These are phyloP conservation scores for Nasonia vitripennis DNA, from an alignment of 1,140 invertebrate species.

Conservation along the genomic window DNA sequence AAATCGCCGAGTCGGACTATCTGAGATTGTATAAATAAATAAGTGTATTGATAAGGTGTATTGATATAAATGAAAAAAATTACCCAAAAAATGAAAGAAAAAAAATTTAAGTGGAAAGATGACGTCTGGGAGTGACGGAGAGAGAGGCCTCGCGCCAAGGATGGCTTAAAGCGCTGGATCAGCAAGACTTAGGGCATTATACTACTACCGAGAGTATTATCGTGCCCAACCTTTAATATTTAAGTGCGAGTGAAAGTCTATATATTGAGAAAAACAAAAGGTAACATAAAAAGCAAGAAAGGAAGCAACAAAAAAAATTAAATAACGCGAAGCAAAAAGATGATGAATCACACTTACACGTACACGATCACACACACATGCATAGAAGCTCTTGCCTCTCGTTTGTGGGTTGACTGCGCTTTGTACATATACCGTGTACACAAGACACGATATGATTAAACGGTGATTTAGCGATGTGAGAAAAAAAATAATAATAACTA, in stretches of 20 bases:
- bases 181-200: constrained; percentile 76
- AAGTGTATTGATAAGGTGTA: constrained; percentile 45
- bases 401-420: constrained; percentile 71
- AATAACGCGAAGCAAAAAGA: constrained; percentile 24
- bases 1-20: constrained; percentile 52
- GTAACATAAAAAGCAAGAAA: constrained; percentile 51
- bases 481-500: constrained; percentile 61
- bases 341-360: not conserved
- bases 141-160: constrained; percentile 66
- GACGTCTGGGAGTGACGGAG: constrained; percentile 67
- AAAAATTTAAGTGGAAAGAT: constrained; percentile 60
- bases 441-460: constrained; percentile 66
- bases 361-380: constrained; percentile 6
- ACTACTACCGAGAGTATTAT: constrained; percentile 75
- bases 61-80: not conserved
- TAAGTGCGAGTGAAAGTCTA: constrained; percentile 74
- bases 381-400: constrained; percentile 64
- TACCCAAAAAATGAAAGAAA: constrained; percentile 34
- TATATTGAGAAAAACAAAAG: constrained; percentile 58
- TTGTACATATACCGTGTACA: constrained; percentile 62
- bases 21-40: constrained; percentile 56
- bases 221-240: constrained; percentile 75
- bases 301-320: constrained; percentile 53
- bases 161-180: constrained; percentile 71
- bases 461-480: constrained; percentile 10